Conservation (phyloP, 2,888 invertebrate genomes). For the Pristionchus maxplancki region DNA sequence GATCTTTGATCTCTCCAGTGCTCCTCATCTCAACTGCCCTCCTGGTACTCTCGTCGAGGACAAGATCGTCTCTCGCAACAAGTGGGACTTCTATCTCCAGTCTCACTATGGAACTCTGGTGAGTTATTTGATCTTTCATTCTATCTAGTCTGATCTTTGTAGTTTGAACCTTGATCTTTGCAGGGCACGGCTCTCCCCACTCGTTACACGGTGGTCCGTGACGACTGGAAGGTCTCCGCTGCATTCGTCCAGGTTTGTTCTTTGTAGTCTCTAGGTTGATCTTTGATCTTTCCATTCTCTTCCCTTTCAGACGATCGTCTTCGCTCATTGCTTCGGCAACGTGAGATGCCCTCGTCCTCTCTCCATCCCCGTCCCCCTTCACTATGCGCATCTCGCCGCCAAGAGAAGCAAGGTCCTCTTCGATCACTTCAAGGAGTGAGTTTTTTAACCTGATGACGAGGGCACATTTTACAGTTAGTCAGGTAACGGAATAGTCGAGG, state of each 20-base stretch:
- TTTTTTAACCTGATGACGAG: not conserved
- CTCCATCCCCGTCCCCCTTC: constrained; percentile 79
- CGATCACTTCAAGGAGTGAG: constrained; percentile 44
- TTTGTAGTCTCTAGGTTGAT: not conserved
- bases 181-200: constrained; percentile 80
- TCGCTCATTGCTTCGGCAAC: constrained; percentile 90
- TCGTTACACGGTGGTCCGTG: constrained; percentile 89
- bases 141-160: not conserved
- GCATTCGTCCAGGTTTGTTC: constrained; percentile 85
- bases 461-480: not conserved
- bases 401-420: constrained; percentile 40
- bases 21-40: constrained; percentile 59
- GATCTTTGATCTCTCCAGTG: constrained; percentile 28
- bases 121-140: not conserved
- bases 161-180: not conserved
- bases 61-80: constrained; percentile 60
- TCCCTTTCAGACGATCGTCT: constrained; percentile 79
- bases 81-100: constrained; percentile 72
- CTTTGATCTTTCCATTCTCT: not conserved
- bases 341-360: constrained; percentile 86
- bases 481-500: not conserved
- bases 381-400: constrained; percentile 67
- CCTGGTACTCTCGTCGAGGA: constrained; percentile 73
- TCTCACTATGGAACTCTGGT: constrained; percentile 68
- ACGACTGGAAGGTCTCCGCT: constrained; percentile 85